Conservation (phyloP, 37 sponge, comb jelly and placozoan genomes). For the Tethya wilhelma region DNA sequence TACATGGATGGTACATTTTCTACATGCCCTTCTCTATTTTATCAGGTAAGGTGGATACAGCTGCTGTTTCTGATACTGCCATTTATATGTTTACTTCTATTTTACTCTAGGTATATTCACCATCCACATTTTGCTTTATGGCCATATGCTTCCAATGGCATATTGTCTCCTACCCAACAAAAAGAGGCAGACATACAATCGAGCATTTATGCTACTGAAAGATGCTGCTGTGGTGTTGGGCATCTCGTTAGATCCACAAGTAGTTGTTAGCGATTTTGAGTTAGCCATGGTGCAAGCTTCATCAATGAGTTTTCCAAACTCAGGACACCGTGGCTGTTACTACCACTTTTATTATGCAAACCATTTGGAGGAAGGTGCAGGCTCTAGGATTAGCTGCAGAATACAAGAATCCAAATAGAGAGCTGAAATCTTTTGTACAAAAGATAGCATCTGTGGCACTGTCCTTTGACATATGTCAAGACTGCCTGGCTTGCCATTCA, state of each 20-base stretch:
- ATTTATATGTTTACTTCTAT: neutral
- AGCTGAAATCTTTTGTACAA: conserved; percentile 1
- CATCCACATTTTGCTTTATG: conserved; percentile 11
- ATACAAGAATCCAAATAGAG: neutral
- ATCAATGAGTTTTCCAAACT: conserved; percentile 23
- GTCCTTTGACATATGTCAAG: neutral
- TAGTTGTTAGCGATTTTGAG: conserved; percentile 12
- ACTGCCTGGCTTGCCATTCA: neutral
- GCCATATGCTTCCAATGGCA: conserved; percentile 10
- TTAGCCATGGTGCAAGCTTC: conserved; percentile 18
- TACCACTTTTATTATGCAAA: neutral
- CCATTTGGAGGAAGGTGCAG: conserved; percentile 10
- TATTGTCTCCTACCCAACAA: conserved; percentile 10
- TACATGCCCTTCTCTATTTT: too few species aligned
- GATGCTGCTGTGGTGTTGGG: conserved; percentile 12
- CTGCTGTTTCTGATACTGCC: too few species aligned
- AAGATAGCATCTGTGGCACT: conserved; percentile 8
- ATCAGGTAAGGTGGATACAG: too few species aligned
- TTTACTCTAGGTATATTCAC: neutral
- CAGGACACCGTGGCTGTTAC: neutral
- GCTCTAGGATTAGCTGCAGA: conserved; percentile 11
- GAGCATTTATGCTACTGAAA: conserved; percentile 12
- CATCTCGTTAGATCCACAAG: neutral
- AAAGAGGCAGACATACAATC: neutral
- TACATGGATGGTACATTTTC: too few species aligned